These are phyloP conservation scores for Protonibea diacanthus DNA, from an alignment of 2,797 vertebrate species.

Conservation along the genomic window DNA sequence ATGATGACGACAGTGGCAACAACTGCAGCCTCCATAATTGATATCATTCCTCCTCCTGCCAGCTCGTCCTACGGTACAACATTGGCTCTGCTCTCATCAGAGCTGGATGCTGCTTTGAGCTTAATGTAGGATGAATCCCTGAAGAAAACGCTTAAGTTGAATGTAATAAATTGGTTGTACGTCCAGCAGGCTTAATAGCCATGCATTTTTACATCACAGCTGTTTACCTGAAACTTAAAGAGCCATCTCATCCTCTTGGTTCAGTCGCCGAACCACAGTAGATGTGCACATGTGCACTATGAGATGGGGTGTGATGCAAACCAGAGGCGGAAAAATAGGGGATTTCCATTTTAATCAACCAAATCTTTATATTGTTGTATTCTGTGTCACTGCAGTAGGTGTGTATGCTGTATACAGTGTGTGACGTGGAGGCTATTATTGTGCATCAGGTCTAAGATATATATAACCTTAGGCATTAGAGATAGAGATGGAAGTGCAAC, in stretches of 20 bases:
- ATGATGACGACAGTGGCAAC: constrained; percentile 28
- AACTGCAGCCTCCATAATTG: constrained; percentile 38
- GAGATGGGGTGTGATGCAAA: not conserved
- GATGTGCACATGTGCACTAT: constrained; percentile 1
- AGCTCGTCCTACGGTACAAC: constrained; percentile 16
- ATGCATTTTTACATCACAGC: constrained; percentile 20
- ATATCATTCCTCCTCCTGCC: constrained; percentile 42
- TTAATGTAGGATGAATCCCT: constrained; percentile 20
- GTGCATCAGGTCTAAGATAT: constrained; percentile 21
- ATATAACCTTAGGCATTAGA: not conserved
- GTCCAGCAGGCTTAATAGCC: constrained; percentile 26
- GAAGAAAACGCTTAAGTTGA: constrained; percentile 23
- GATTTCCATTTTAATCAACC: not conserved
- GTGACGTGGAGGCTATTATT: not conserved
- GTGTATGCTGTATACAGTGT: not conserved
- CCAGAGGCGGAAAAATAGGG: not conserved
- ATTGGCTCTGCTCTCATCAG: constrained; percentile 29
- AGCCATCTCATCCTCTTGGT: constrained; percentile 25
- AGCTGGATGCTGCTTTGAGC: constrained; percentile 30
- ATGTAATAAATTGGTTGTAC: constrained; percentile 32
- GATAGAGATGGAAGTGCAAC: not conserved
- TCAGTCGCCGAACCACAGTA: not conserved
- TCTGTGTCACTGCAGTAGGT: not conserved
- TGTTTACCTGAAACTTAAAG: constrained; percentile 31
- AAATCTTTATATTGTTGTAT: not conserved